phyloP scores from a whole-genome alignment of 2,888 invertebrate genomes.

The Baccha elongata region DNA sequence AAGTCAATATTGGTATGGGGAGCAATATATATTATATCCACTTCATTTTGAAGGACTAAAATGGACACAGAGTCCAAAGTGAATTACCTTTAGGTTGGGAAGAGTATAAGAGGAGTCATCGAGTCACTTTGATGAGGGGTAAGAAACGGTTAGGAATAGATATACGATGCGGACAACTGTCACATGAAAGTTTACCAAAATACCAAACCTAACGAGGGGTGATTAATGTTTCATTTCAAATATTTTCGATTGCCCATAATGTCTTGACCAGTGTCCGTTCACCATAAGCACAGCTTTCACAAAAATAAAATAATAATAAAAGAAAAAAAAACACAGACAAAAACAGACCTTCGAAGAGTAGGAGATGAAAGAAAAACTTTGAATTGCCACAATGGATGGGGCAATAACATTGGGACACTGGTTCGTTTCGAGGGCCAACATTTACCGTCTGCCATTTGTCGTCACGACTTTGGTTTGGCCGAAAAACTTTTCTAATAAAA shows the following conservation, averaged over 20 bases:
- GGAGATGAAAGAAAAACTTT: conserved; percentile 40
- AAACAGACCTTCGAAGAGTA: neutral
- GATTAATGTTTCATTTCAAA: conserved; percentile 69
- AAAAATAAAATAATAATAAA: conserved; percentile 1
- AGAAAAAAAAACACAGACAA: conserved; percentile 1
- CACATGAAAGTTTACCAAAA: conserved; percentile 69
- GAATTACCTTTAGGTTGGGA: conserved; percentile 17
- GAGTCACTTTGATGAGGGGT: neutral
- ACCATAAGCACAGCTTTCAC: neutral
- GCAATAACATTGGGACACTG: conserved; percentile 42
- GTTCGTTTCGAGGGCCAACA: conserved; percentile 18
- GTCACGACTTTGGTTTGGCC: conserved; percentile 55
- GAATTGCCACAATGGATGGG: conserved; percentile 39
- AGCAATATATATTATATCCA: conserved; percentile 19
- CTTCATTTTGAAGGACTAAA: conserved; percentile 36
- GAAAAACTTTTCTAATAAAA: conserved; percentile 75
- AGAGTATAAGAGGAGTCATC: neutral
- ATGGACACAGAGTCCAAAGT: conserved; percentile 24
- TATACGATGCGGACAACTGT: conserved; percentile 38
- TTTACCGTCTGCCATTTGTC: conserved; percentile 47
- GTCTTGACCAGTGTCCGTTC: neutral
- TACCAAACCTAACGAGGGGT: conserved; percentile 68
- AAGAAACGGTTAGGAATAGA: neutral
- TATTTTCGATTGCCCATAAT: conserved; percentile 32
- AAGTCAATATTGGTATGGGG: conserved; percentile 45